These are phyloP conservation scores for Alloscopus bannaensis DNA, from an alignment of 2,888 invertebrate species.

Conservation along the genomic window DNA sequence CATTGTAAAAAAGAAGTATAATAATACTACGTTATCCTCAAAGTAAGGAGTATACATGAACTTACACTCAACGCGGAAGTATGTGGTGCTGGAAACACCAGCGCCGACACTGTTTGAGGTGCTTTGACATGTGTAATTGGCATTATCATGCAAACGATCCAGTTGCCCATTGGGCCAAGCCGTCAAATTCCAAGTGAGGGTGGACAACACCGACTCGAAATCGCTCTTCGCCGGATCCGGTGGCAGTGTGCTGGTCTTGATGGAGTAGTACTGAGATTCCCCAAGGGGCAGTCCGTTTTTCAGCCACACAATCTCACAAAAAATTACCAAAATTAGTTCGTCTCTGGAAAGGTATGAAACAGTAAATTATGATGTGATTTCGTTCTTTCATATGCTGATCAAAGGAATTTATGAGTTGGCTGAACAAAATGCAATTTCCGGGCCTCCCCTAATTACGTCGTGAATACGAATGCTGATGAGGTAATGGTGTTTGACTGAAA, in stretches of 20 bases:
- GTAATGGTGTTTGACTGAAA: too few species aligned
- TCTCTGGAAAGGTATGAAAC: background rate
- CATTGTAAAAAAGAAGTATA: too few species aligned
- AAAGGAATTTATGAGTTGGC: background rate
- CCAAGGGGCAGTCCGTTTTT: slow-evolving; percentile 86
- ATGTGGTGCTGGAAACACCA: slow-evolving; percentile 88
- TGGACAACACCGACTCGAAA: slow-evolving; percentile 92
- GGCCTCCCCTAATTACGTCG: slow-evolving; percentile 7
- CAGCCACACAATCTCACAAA: slow-evolving; percentile 89
- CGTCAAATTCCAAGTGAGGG: slow-evolving; percentile 91
- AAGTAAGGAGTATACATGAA: slow-evolving; percentile 74
- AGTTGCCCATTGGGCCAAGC: slow-evolving; percentile 88
- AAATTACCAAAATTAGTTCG: slow-evolving; percentile 67
- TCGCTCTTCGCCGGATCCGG: slow-evolving; percentile 88
- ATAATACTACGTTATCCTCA: too few species aligned
- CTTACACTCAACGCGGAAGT: slow-evolving; percentile 94
- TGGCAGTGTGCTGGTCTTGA: slow-evolving; percentile 82
- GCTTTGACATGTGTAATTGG: slow-evolving; percentile 89
- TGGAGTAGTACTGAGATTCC: slow-evolving; percentile 78
- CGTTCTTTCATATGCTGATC: background rate
- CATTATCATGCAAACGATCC: slow-evolving; percentile 85
- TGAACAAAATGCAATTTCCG: slow-evolving; percentile 18
- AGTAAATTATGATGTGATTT: slow-evolving; percentile 17
- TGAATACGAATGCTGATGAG: slow-evolving; percentile 1
- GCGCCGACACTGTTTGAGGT: slow-evolving; percentile 86